phyloP scores from a whole-genome alignment of 2,797 vertebrate genomes.

The Helarctos malayanus region DNA sequence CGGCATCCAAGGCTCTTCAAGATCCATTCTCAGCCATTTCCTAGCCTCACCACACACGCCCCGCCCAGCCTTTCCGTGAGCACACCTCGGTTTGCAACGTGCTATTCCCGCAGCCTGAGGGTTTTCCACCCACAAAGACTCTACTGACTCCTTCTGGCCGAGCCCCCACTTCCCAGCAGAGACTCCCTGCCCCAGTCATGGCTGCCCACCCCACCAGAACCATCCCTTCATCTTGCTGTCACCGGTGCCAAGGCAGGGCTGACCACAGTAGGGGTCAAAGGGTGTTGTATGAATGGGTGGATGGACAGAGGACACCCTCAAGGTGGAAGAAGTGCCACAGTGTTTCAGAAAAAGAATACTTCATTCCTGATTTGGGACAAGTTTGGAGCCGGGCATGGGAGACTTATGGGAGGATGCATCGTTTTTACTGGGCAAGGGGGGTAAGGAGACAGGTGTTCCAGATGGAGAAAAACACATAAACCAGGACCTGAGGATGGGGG shows the following conservation, averaged over 20 bases:
- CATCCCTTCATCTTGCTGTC: background rate
- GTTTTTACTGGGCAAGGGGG: background rate
- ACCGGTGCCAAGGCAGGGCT: background rate
- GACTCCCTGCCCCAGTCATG: background rate
- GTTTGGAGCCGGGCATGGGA: background rate
- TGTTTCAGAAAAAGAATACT: background rate
- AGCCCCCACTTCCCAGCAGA: background rate
- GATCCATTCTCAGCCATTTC: no score
- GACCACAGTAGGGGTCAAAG: no score
- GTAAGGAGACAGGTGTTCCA: background rate
- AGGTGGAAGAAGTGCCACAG: fast-evolving
- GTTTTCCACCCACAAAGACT: background rate
- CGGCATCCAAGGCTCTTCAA: fast-evolving
- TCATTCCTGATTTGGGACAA: background rate
- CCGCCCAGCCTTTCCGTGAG: fast-evolving
- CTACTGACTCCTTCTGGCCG: background rate
- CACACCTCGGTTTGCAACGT: fast-evolving
- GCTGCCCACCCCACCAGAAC: background rate
- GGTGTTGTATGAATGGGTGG: background rate
- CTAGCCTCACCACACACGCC: fast-evolving
- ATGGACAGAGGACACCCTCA: background rate
- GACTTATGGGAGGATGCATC: background rate
- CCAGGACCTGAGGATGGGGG: fast-evolving
- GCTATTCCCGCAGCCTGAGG: background rate
- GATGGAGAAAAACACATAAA: background rate